Evolutionary conservation across 2,113 vertebrate genomes (phyloP), one percentile per base, ranked within the genome.

Genomic region (Gorsachius goisagi): DNA sequence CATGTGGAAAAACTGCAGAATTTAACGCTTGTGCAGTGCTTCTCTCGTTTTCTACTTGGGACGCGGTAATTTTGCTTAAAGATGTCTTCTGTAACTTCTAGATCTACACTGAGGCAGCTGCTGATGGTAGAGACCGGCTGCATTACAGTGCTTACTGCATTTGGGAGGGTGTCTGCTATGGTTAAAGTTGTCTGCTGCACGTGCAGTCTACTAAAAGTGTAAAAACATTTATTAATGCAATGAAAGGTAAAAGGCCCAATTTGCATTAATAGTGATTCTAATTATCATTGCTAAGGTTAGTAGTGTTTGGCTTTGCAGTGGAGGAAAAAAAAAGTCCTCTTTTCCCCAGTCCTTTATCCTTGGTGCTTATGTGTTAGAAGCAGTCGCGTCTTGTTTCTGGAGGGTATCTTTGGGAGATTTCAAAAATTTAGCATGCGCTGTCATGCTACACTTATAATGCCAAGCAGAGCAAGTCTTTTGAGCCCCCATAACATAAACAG

Each of bases 21-120:
- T 73, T 74, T 12, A 30, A n/a, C 45, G 73, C 63, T n/a, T 6
- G 0, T 14, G 9, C 30, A 2, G 10, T 11, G 15, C 37, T 60
- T 3, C 7, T 79, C 22, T n/a, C 5, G 2, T 22, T 88, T 85
- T 55, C 20, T 74, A 1, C 20, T 55, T 28, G 35, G 21, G 49
- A 35, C 3, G 8, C 5, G 3, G 24, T 58, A 23, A 7, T 93
- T 71, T n/a, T 55, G 11, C 28, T 81, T 71, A 17, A 67, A 86
- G 74, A 27, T 9, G 20, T 23, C 2, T 74, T 69, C 33, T 90
- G 15, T 74, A 39, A 68, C 80, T 77, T 88, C 3, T 76, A 14
- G 52, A n/a, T 52, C 39, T 20, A 3, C 39, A 0, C 50, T 12
- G 67, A 76, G 79, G 21, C 73, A 81, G 63, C 72, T 56, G 39